Evolutionary conservation across 2,888 invertebrate genomes (phyloP).

Genomic region (Lymantria monacha): DNA sequence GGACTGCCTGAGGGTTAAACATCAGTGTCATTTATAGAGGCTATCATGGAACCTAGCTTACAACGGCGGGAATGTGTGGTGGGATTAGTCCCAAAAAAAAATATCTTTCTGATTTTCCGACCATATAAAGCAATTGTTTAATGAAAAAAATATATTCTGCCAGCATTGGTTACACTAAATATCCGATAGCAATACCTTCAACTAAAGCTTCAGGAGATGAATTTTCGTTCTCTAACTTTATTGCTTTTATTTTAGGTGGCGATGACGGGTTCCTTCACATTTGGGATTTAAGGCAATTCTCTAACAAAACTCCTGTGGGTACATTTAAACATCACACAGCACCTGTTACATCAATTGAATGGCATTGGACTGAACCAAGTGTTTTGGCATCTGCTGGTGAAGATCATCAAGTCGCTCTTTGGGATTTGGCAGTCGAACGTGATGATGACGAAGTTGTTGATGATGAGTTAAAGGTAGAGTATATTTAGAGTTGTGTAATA

Average conservation of each 20-base stretch:
- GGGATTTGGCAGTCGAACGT: constrained; percentile 96
- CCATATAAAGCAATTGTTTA: too few species aligned
- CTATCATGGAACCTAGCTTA: too few species aligned
- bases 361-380: constrained; percentile 96
- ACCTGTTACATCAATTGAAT: constrained; percentile 97
- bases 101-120: too few species aligned
- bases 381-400: constrained; percentile 96
- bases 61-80: too few species aligned
- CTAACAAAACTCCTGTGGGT: constrained; percentile 90
- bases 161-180: too few species aligned
- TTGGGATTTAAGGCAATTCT: constrained; percentile 96
- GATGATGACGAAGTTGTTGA: constrained; percentile 84
- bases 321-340: constrained; percentile 97
- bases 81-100: too few species aligned
- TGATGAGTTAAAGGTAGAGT: constrained; percentile 74
- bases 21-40: too few species aligned
- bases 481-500: not conserved
- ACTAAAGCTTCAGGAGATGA: too few species aligned
- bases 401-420: constrained; percentile 97
- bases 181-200: too few species aligned
- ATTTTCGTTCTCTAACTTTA: too few species aligned
- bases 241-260: constrained; percentile 84
- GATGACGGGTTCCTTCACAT: constrained; percentile 97
- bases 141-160: too few species aligned
- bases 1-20: too few species aligned